These are phyloP conservation scores for Heteromurus nitidus DNA, from an alignment of 2,888 invertebrate species.

Conservation along the genomic window DNA sequence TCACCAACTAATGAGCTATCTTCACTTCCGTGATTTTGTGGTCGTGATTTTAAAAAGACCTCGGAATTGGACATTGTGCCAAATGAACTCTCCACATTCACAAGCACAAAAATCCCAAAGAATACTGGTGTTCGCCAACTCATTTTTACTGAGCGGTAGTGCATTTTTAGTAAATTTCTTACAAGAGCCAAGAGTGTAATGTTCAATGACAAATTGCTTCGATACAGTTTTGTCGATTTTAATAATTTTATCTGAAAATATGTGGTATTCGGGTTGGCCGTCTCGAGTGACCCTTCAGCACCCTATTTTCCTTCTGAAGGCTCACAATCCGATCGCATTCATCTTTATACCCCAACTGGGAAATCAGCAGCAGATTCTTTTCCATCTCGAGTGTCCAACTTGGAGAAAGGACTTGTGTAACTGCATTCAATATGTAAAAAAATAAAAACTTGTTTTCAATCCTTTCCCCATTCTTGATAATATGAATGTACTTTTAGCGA, in stretches of 20 bases:
- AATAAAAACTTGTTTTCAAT: no score
- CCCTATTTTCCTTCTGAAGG: slow-evolving; percentile 4
- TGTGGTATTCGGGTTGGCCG: background rate
- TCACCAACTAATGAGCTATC: background rate
- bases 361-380: no score
- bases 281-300: background rate
- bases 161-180: background rate
- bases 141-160: background rate
- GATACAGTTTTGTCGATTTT: no score
- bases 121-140: background rate
- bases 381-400: no score
- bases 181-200: background rate
- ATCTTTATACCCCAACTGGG: slow-evolving; percentile 11
- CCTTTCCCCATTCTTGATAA: background rate
- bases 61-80: background rate
- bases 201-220: no score
- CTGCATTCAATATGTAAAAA: no score
- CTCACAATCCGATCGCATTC: background rate
- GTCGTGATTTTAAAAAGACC: background rate
- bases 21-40: background rate
- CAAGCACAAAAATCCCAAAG: background rate
- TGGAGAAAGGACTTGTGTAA: no score
- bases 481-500: background rate
- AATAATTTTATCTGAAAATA: no score
- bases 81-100: background rate